Evolutionary conservation across 2,113 vertebrate species (phyloP).

Genomic region (Cavia porcellus): DNA sequence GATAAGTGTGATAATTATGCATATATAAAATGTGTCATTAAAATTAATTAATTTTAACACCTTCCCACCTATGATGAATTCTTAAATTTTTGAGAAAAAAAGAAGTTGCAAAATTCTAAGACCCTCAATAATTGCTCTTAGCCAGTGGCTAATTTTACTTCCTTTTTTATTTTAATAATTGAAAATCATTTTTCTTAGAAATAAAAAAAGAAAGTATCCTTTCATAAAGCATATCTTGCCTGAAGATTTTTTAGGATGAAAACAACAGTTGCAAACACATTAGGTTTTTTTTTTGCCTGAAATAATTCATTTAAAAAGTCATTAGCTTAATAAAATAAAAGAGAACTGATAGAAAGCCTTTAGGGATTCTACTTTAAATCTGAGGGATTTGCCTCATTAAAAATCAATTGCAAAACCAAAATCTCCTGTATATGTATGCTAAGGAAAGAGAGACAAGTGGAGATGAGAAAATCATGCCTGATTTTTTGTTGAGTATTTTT

Average conservation of each 20-base stretch:
- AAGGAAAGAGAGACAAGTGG: not conserved
- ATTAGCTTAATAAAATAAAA: constrained; percentile 74
- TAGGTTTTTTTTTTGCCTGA: constrained; percentile 62
- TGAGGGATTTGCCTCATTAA: constrained; percentile 75
- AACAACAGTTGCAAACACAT: constrained; percentile 55
- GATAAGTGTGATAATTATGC: not conserved
- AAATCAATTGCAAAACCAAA: constrained; percentile 64
- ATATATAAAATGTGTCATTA: not conserved
- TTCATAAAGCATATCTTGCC: constrained; percentile 60
- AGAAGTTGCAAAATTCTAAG: not conserved
- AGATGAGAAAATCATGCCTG: not conserved
- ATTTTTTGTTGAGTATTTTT: constrained; percentile 47
- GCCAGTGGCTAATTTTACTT: not conserved
- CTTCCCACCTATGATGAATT: not conserved
- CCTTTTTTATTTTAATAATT: constrained; percentile 11
- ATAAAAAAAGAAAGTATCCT: not conserved
- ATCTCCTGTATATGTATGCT: not conserved
- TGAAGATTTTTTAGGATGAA: constrained; percentile 69
- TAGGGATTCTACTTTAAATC: constrained; percentile 64
- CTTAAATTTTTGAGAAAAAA: not conserved
- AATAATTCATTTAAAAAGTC: constrained; percentile 77
- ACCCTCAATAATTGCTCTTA: not conserved
- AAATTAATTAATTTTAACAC: not conserved
- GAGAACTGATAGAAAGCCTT: constrained; percentile 64
- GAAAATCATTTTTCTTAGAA: constrained; percentile 49